These are phyloP conservation scores for Stenichneumon culpator DNA, from an alignment of 2,888 invertebrate genomes.

Conservation along the genomic window DNA sequence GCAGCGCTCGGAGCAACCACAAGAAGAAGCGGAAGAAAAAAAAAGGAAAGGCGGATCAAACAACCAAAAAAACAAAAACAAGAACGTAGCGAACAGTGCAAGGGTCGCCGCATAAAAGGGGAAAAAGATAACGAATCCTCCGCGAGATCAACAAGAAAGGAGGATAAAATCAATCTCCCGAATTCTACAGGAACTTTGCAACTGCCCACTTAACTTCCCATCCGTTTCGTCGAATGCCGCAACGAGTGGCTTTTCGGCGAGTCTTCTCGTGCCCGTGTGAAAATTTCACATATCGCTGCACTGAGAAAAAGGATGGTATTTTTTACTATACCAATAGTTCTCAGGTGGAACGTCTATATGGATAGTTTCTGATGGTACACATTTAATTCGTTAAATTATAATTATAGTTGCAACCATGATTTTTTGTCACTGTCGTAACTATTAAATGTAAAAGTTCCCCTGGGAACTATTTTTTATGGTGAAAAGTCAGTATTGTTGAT, in stretches of 20 bases:
- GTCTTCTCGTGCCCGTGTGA: too few relatives aligned
- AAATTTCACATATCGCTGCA: too few relatives aligned
- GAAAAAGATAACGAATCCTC: background rate
- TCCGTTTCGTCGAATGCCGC: constrained; percentile 21
- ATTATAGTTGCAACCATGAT: too few relatives aligned
- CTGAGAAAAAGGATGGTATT: too few relatives aligned
- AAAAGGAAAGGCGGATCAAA: constrained; percentile 34
- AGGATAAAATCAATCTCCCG: constrained; percentile 68
- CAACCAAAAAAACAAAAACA: background rate
- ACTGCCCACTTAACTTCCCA: constrained; percentile 40
- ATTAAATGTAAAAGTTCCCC: too few relatives aligned
- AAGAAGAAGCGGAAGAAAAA: constrained; percentile 42
- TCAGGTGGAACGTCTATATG: too few relatives aligned
- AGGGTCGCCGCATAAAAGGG: background rate
- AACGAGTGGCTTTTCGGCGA: constrained; percentile 22
- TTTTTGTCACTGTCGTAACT: too few relatives aligned
- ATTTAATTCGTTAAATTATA: too few relatives aligned
- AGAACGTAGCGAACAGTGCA: constrained; percentile 38
- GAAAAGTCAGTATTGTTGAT: too few relatives aligned
- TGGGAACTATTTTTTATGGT: too few relatives aligned
- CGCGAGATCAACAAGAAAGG: constrained; percentile 1
- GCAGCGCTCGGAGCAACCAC: constrained; percentile 47
- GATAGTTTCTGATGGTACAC: too few relatives aligned
- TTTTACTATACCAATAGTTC: too few relatives aligned
- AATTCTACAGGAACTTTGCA: background rate